These are phyloP conservation scores for Rhizomys pruinosus DNA, from an alignment of 2,113 vertebrate genomes.

Conservation along the genomic window DNA sequence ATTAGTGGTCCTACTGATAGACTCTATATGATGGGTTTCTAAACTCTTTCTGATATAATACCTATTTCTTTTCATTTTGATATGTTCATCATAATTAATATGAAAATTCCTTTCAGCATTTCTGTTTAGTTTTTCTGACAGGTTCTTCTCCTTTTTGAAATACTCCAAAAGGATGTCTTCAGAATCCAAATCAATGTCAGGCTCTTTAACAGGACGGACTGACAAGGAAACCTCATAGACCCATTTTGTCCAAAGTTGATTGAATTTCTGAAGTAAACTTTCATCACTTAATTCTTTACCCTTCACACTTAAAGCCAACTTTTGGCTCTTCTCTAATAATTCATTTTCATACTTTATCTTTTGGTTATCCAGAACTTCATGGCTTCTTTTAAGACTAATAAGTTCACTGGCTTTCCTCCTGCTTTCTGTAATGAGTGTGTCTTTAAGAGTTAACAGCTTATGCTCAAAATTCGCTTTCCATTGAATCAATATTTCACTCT, in stretches of 20 bases:
- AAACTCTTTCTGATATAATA: fast-evolving
- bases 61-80: neutral
- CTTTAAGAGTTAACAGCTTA: conserved; percentile 72
- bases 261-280: conserved; percentile 60
- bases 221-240: conserved; percentile 34
- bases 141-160: conserved; percentile 45
- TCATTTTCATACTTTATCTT: conserved; percentile 70
- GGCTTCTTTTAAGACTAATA: conserved; percentile 50
- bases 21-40: fast-evolving
- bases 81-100: neutral
- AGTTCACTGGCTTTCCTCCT: conserved; percentile 61
- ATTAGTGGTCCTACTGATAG: neutral
- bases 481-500: conserved; percentile 76
- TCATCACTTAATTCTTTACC: neutral
- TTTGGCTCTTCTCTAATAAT: conserved; percentile 72
- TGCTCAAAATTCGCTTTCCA: conserved; percentile 77
- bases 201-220: neutral
- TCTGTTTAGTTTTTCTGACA: neutral
- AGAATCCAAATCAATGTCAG: conserved; percentile 46
- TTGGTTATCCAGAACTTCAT: conserved; percentile 38
- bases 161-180: conserved; percentile 40
- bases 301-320: conserved; percentile 42
- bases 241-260: conserved; percentile 76
- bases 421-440: conserved; percentile 63
- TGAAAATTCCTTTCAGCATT: neutral